A percentile compares a stretch with the other conserved stretches of the same genome.
Conservation (phyloP, 2,797 vertebrate genomes). For the Botia almorhae region DNA sequence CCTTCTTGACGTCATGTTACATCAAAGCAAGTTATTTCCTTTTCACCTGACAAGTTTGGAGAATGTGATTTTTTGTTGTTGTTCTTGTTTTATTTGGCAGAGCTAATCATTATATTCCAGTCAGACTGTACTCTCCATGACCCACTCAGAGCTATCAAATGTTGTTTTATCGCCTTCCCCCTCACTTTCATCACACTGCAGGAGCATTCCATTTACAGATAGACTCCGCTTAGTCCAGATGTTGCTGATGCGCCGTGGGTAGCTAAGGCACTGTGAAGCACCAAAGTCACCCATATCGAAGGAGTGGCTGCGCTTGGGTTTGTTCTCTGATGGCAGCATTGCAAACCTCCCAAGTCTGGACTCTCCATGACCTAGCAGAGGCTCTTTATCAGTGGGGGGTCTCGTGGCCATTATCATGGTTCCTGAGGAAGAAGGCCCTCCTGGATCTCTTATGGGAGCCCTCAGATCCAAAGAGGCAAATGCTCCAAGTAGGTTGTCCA, state of each 20-base stretch:
- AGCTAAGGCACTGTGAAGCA: slow-evolving; percentile 75
- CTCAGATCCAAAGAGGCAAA: slow-evolving; percentile 91
- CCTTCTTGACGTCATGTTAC: slow-evolving; percentile 53
- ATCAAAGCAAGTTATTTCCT: slow-evolving; percentile 49
- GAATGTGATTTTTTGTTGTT: slow-evolving; percentile 11
- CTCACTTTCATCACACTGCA: slow-evolving; percentile 89
- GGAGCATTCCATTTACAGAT: slow-evolving; percentile 91
- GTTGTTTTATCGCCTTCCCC: slow-evolving; percentile 82
- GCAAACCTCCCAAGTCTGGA: slow-evolving; percentile 86
- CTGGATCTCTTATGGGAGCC: slow-evolving; percentile 81
- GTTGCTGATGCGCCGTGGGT: slow-evolving; percentile 85
- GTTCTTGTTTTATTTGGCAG: slow-evolving; percentile 33
- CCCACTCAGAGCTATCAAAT: slow-evolving; percentile 90
- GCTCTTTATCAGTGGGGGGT: slow-evolving; percentile 87
- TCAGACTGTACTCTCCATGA: slow-evolving; percentile 89
- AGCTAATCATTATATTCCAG: slow-evolving; percentile 13
- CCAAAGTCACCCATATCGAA: slow-evolving; percentile 91
- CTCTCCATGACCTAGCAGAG: slow-evolving; percentile 86
- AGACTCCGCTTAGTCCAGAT: slow-evolving; percentile 96
- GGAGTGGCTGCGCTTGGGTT: slow-evolving; percentile 91
- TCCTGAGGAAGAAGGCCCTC: slow-evolving; percentile 65
- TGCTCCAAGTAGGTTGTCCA: slow-evolving; percentile 91
- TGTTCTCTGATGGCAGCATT: slow-evolving; percentile 86
- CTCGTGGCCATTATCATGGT: slow-evolving; percentile 56
- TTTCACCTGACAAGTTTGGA: slow-evolving; percentile 45